Conservation (phyloP, 2,888 invertebrate genomes). For the Quadroppia sp. region DNA sequence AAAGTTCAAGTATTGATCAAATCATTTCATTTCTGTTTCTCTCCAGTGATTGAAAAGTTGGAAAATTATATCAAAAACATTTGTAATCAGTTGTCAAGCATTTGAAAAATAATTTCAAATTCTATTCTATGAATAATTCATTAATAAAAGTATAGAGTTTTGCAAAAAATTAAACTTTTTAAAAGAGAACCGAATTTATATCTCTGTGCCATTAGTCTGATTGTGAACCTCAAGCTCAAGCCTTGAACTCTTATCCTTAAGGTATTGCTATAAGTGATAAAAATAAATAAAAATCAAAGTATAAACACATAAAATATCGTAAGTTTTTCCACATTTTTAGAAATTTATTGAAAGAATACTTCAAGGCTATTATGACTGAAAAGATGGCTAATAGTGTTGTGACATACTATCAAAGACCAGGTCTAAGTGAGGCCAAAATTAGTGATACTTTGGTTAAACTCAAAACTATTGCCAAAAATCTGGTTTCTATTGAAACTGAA, state of each 20-base stretch:
- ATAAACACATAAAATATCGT: neutral
- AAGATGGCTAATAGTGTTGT: slow-evolving; percentile 37
- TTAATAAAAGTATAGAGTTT: too few relatives aligned
- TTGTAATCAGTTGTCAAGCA: too few relatives aligned
- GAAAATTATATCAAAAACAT: too few relatives aligned
- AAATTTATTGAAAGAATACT: neutral
- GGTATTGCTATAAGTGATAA: neutral
- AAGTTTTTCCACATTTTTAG: neutral
- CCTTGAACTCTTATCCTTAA: neutral
- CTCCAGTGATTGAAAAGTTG: too few relatives aligned
- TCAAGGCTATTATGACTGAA: neutral
- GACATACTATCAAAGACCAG: slow-evolving; percentile 41
- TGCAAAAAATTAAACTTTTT: too few relatives aligned
- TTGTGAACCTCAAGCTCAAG: neutral
- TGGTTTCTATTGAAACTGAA: slow-evolving; percentile 34
- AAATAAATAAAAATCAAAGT: neutral
- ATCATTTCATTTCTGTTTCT: too few relatives aligned
- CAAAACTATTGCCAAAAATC: neutral
- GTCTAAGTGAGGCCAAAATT: slow-evolving; percentile 24
- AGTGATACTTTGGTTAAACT: slow-evolving; percentile 22
- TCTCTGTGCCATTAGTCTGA: too few relatives aligned
- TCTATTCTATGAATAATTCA: too few relatives aligned
- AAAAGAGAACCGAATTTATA: too few relatives aligned
- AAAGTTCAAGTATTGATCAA: too few relatives aligned
- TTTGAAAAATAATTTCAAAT: too few relatives aligned